A percentile compares a stretch with the other conserved stretches of the same genome.
Evolutionary conservation across 2,797 vertebrate species (phyloP).

Genomic region (Thunnus albacares): DNA sequence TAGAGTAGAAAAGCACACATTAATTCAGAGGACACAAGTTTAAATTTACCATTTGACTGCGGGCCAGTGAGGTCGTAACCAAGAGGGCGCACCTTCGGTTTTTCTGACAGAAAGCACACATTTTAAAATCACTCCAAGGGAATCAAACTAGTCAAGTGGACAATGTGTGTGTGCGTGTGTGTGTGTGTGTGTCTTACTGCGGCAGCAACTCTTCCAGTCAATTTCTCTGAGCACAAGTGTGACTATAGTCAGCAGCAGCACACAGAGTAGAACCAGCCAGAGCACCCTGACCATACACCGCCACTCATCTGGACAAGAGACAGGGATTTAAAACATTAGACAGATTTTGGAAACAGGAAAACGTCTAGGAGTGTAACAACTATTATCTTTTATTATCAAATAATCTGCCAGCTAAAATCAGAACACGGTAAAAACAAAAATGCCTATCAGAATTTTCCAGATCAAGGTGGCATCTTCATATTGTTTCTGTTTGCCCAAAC

Average conservation of each 20-base stretch:
- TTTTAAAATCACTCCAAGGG: conserved; percentile 1
- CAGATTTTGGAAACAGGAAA: background rate
- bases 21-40: background rate
- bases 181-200: conserved; percentile 68
- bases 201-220: conserved; percentile 30
- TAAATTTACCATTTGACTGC: conserved; percentile 58
- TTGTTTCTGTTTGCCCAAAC: background rate
- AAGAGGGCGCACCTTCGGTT: background rate
- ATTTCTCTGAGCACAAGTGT: conserved; percentile 75
- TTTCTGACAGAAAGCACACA: conserved; percentile 54
- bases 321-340: background rate
- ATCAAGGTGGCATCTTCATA: background rate
- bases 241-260: conserved; percentile 83
- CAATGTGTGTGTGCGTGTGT: background rate
- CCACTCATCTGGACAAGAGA: conserved; percentile 78
- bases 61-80: background rate
- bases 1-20: background rate
- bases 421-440: background rate
- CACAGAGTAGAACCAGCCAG: conserved; percentile 87
- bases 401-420: background rate
- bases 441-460: background rate
- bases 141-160: background rate
- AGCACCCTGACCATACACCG: conserved; percentile 75
- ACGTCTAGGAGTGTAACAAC: background rate
- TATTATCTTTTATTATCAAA: background rate